phyloP scores from a whole-genome alignment of 2,888 invertebrate genomes.

The Cryptus armator region DNA sequence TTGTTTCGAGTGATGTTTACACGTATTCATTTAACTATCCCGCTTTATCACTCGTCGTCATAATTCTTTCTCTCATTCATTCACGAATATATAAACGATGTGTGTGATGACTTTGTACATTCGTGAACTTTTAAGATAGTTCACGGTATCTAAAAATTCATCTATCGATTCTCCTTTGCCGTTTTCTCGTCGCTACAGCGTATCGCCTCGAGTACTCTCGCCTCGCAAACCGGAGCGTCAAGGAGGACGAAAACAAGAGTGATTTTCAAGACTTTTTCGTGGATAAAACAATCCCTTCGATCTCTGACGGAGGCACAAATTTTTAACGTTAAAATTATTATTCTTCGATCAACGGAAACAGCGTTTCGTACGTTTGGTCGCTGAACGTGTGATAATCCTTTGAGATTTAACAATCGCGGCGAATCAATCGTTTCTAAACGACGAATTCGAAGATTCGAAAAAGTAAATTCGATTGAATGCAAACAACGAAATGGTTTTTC shows the following conservation, averaged over 20 bases:
- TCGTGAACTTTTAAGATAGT: conserved; percentile 32
- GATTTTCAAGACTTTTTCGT: neutral
- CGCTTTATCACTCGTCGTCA: conserved; percentile 30
- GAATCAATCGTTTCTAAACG: neutral
- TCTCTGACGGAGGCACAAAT: conserved; percentile 18
- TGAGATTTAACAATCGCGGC: neutral
- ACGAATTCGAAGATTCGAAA: neutral
- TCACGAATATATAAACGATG: conserved; percentile 60
- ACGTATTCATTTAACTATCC: conserved; percentile 24
- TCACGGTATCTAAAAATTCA: conserved; percentile 61
- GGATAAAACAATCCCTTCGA: conserved; percentile 34
- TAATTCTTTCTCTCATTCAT: conserved; percentile 49
- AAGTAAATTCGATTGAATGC: neutral
- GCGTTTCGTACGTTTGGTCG: neutral
- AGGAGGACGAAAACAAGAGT: conserved; percentile 23
- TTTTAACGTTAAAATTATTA: conserved; percentile 33
- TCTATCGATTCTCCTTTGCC: conserved; percentile 21
- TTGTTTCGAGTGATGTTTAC: conserved; percentile 48
- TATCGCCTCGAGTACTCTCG: conserved; percentile 21
- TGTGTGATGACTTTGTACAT: conserved; percentile 66
- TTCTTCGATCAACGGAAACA: conserved; percentile 22
- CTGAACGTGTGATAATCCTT: conserved; percentile 45
- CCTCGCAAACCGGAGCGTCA: neutral
- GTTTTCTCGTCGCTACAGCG: conserved; percentile 12
- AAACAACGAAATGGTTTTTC: conserved; percentile 4